These are phyloP conservation scores for Mionectes olivaceus DNA, from an alignment of 2,797 vertebrate genomes.

Conservation along the genomic window DNA sequence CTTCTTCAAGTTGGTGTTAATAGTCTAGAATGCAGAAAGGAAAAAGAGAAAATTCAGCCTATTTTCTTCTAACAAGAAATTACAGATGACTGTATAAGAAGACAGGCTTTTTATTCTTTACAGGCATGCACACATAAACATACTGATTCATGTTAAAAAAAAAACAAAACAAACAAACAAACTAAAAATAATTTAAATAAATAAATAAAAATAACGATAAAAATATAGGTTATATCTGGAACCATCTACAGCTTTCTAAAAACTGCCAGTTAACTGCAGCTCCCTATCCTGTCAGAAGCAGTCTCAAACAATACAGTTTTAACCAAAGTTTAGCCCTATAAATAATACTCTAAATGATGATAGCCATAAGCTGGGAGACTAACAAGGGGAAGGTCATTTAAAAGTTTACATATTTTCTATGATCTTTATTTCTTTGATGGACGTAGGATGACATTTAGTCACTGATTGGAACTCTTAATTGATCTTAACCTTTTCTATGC, in stretches of 20 bases:
- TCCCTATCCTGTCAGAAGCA: neutral
- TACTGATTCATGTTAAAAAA: fast-evolving
- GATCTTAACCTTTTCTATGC: neutral
- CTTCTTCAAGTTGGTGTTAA: neutral
- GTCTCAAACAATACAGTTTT: neutral
- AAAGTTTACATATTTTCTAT: neutral
- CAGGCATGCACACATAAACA: fast-evolving
- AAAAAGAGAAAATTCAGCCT: neutral
- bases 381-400: neutral
- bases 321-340: neutral
- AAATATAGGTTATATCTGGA: neutral
- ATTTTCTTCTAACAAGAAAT: neutral
- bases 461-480: neutral
- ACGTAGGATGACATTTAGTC: neutral
- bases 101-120: neutral
- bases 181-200: neutral
- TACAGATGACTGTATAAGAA: neutral
- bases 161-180: too few relatives aligned
- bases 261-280: neutral
- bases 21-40: neutral
- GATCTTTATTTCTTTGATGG: neutral
- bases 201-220: neutral
- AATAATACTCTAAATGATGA: neutral
- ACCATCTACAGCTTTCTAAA: neutral
- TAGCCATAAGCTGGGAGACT: neutral